phyloP scores from a whole-genome alignment of 2,888 invertebrate genomes.

The Brenthis hecate region DNA sequence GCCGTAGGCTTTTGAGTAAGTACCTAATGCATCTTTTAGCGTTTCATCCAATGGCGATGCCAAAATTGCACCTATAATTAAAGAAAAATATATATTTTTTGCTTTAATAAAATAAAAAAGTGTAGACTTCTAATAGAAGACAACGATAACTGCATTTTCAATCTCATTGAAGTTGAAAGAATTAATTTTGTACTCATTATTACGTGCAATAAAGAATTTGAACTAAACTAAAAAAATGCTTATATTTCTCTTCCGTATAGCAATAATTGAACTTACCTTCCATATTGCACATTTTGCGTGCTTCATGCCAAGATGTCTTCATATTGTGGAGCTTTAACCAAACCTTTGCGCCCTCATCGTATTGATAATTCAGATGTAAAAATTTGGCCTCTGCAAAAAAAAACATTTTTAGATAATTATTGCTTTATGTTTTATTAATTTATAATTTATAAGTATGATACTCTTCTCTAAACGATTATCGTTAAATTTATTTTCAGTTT shows the following conservation, averaged over 20 bases:
- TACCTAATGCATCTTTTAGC: slow-evolving; percentile 13
- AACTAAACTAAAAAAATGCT: not conserved
- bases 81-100: not conserved
- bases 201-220: too few species aligned
- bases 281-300: slow-evolving; percentile 12
- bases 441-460: not conserved
- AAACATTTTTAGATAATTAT: not conserved
- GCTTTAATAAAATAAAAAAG: too few species aligned
- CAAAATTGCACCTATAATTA: slow-evolving; percentile 25
- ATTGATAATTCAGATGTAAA: slow-evolving; percentile 9
- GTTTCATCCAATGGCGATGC: slow-evolving; percentile 34
- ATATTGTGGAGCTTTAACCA: slow-evolving; percentile 4
- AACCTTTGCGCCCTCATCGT: slow-evolving; percentile 4
- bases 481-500: not conserved
- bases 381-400: not conserved
- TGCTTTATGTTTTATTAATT: not conserved
- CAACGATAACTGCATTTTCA: too few species aligned
- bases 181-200: too few species aligned
- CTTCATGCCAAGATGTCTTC: slow-evolving; percentile 5
- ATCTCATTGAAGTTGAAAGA: too few species aligned
- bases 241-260: too few species aligned
- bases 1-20: not conserved
- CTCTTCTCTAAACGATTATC: not conserved
- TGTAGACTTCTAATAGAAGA: too few species aligned
- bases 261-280: not conserved